Conservation (phyloP, 2,113 vertebrate species). For the Actinemys pallida region DNA sequence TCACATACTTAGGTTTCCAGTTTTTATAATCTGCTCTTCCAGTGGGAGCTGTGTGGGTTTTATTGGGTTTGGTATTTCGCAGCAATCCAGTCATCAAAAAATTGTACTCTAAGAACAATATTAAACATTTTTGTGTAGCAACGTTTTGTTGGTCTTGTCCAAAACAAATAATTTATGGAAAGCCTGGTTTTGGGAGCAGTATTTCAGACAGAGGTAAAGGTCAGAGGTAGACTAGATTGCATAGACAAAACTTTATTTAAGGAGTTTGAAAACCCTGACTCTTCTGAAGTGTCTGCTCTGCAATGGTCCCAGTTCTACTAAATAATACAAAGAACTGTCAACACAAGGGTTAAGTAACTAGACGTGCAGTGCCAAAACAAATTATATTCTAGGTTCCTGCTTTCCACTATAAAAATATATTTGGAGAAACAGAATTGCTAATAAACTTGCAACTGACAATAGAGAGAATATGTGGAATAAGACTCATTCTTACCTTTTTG, state of each 20-base stretch:
- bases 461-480: too few relatives aligned
- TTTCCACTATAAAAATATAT: too few relatives aligned
- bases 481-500: background rate
- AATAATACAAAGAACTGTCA: background rate
- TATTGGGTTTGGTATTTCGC: background rate
- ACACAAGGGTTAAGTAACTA: background rate
- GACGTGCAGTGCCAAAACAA: background rate
- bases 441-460: too few relatives aligned
- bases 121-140: background rate
- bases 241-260: background rate
- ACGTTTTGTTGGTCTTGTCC: background rate
- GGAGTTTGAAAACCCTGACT: background rate
- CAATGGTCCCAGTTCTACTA: background rate
- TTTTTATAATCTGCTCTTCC: background rate
- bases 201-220: background rate
- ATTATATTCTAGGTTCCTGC: background rate
- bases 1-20: background rate
- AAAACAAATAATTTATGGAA: background rate
- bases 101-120: background rate
- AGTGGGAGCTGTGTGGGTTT: background rate
- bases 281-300: background rate
- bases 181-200: background rate
- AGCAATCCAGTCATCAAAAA: background rate
- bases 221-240: background rate
- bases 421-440: too few relatives aligned